Conservation (phyloP, 2,113 vertebrate genomes). For the Corythornis madagascariensis region DNA sequence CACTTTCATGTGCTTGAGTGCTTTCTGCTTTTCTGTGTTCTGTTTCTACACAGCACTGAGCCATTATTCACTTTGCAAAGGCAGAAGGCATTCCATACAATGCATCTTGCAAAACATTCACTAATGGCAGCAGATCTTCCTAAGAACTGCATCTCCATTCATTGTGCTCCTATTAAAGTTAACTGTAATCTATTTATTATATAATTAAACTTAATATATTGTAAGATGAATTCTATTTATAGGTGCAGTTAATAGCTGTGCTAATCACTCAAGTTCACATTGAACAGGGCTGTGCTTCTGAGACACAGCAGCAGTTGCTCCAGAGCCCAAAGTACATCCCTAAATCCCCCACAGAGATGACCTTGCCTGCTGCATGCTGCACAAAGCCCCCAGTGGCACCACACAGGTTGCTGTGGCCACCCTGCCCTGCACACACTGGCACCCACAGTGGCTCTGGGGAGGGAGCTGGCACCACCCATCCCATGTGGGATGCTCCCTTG, state of each 20-base stretch:
- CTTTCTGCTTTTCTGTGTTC: background rate
- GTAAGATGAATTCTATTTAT: conserved; percentile 61
- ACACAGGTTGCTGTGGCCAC: background rate
- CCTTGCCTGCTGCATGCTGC: background rate
- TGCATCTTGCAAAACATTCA: conserved; percentile 7
- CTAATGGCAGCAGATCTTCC: conserved; percentile 20
- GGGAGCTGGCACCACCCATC: background rate
- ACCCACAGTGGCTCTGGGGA: background rate
- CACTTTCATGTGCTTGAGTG: background rate
- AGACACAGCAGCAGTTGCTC: background rate
- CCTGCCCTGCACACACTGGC: rapidly evolving
- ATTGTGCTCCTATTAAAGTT: conserved; percentile 60
- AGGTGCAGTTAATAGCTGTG: conserved; percentile 26
- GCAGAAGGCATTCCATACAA: background rate
- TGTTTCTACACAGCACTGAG: background rate
- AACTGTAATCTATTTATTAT: conserved; percentile 67
- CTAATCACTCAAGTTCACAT: conserved; percentile 56
- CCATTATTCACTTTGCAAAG: conserved; percentile 27
- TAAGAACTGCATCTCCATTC: conserved; percentile 18
- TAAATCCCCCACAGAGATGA: background rate
- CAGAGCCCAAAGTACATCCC: background rate
- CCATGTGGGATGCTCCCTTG: background rate
- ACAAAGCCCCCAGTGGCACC: rapidly evolving
- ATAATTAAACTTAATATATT: conserved; percentile 67
- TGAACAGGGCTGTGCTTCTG: background rate